Base-by-base conservation (phyloP, 2,113 vertebrate genomes). In the Abramis brama region DNA sequence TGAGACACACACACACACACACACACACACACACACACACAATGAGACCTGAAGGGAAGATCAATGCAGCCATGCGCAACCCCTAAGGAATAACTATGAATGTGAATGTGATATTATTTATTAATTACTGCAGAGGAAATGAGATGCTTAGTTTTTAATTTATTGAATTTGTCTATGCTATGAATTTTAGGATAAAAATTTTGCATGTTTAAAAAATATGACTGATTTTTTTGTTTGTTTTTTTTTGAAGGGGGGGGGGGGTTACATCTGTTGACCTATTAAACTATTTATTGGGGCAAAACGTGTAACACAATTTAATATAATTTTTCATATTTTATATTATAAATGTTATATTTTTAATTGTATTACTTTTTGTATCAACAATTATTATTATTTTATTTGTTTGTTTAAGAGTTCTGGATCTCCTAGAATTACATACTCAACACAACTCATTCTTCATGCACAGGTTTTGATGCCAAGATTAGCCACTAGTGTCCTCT, bases 31-130 rank as follows among this genome's bases (percentile, higher is more conserved):
- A 33, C 62, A 62, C 60, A 68, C 66, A 70, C 66, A 68, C 27
- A 33, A 82, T 78, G 11, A 89, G 84, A 87, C 88, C 88, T 89
- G 84, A 86, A 43, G 87, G 90, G 89, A 12, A 86, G 81, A 88
- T 87, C 47, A 25, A 86, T 83, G 39, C 62, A 36, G 8, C 27
- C 45, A 80, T 6, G 30, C 23, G 23, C 23, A 43, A 85, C 33
- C 74, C 84, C 75, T 70, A 25, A 39, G 47, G 75, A 57, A 25
- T 43, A 43, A 66, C 60, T 50, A 43, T 25, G 59, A 30, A 5
- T 57, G 50, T 8, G 50, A 73, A 80, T 73, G 36, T 85, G 76
- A 36, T 70, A 70, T 57, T 47, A 70, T 39, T 85, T 57, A 70
- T 79, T 79, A 57, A 79, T 70, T 70, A 85, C 27, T 43, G 39